Evolutionary conservation across 1,140 invertebrate genomes (phyloP).

Genomic region (Drosophila willistoni): DNA sequence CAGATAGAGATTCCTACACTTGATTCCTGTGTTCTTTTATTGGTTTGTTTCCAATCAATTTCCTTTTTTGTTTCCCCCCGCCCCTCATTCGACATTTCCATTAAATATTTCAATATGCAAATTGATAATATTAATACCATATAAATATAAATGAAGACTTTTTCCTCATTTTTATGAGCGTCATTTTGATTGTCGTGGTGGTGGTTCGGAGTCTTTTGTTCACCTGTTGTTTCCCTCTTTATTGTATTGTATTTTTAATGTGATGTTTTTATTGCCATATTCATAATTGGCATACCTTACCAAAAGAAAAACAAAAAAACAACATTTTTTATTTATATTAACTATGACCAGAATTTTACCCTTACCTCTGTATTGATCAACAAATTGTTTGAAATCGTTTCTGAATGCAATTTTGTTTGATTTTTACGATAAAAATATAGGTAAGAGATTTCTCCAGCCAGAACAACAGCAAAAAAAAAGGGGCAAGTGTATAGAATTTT

Average conservation of each 20-base stretch:
- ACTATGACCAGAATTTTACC: neutral
- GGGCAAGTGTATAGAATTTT: neutral
- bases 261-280: slow-evolving; percentile 3
- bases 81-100: neutral
- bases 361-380: neutral
- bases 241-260: neutral
- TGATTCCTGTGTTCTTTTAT: neutral
- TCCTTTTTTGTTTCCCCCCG: neutral
- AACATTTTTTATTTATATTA: neutral
- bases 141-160: slow-evolving; percentile 1
- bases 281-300: slow-evolving; percentile 2
- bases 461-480: too few relatives aligned
- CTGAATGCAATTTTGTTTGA: too few relatives aligned
- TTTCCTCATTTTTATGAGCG: neutral
- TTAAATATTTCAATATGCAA: neutral
- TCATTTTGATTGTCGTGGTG: slow-evolving; percentile 1
- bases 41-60: neutral
- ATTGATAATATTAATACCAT: slow-evolving; percentile 6
- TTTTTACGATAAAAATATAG: too few relatives aligned
- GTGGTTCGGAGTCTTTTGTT: neutral
- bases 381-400: too few relatives aligned
- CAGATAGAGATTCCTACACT: neutral
- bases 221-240: neutral
- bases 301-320: neutral
- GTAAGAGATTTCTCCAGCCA: too few relatives aligned